A percentile compares a stretch with the other conserved stretches of the same genome.
Conservation (phyloP, 2,888 invertebrate genomes). For the Deilephila porcellus region DNA sequence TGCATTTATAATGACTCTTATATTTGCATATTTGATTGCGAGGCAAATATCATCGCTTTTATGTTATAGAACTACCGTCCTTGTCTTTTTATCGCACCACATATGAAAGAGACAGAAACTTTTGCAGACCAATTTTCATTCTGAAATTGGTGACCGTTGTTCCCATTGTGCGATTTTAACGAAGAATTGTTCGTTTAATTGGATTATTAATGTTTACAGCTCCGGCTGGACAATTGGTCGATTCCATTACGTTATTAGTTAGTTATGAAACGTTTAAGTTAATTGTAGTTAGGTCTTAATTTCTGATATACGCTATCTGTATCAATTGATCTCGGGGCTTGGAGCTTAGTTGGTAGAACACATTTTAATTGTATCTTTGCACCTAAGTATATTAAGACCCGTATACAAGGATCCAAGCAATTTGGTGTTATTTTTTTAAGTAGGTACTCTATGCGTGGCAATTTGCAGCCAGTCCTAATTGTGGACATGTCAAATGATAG, state of each 20-base stretch:
- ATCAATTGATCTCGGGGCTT: not conserved
- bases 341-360: not conserved
- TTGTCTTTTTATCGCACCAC: constrained; percentile 1
- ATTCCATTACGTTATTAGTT: constrained; percentile 27
- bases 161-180: constrained; percentile 9
- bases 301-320: constrained; percentile 11
- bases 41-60: constrained; percentile 3
- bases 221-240: constrained; percentile 29
- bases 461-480: too few species aligned
- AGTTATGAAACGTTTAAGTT: constrained; percentile 21
- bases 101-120: constrained; percentile 6
- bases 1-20: not conserved
- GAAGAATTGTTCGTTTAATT: constrained; percentile 15
- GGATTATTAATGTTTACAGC: constrained; percentile 27
- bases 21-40: constrained; percentile 26
- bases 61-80: not conserved
- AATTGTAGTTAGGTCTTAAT: constrained; percentile 12
- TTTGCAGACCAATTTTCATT: constrained; percentile 1
- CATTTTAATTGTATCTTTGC: not conserved
- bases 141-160: constrained; percentile 12
- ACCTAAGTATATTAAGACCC: too few species aligned
- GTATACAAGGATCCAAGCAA: too few species aligned
- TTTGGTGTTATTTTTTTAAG: too few species aligned
- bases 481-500: too few species aligned
- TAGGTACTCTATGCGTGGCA: too few species aligned